Conservation (phyloP, 2,797 vertebrate genomes). For the Balearica regulorum region DNA sequence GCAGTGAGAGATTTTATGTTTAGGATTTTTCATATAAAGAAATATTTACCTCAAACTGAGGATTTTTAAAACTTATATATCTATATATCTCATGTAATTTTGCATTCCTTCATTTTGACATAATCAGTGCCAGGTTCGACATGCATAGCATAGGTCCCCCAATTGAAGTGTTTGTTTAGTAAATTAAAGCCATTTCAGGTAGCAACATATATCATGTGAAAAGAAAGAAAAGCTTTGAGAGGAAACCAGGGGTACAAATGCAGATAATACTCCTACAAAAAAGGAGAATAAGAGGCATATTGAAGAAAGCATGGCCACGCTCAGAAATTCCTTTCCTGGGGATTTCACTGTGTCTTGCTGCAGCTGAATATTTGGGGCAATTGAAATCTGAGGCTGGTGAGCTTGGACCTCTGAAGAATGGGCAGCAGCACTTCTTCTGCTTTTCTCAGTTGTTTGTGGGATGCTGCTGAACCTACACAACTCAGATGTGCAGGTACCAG, state of each 20-base stretch:
- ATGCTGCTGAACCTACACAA: background rate
- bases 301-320: background rate
- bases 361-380: background rate
- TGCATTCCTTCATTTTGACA: background rate
- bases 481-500: background rate
- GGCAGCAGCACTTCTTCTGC: background rate
- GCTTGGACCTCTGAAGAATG: background rate
- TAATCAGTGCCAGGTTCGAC: background rate
- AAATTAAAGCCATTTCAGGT: background rate
- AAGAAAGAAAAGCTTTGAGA: background rate
- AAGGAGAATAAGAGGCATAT: background rate
- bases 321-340: background rate
- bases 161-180: background rate
- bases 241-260: background rate
- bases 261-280: background rate
- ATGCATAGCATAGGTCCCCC: fast-evolving
- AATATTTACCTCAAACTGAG: background rate
- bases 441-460: background rate
- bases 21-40: background rate
- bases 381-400: background rate
- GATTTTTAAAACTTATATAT: background rate
- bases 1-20: background rate
- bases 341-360: background rate
- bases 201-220: background rate
- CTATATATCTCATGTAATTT: background rate